Evolutionary conservation across 2,113 vertebrate species (phyloP).

Genomic region (Notothenia coriiceps): DNA sequence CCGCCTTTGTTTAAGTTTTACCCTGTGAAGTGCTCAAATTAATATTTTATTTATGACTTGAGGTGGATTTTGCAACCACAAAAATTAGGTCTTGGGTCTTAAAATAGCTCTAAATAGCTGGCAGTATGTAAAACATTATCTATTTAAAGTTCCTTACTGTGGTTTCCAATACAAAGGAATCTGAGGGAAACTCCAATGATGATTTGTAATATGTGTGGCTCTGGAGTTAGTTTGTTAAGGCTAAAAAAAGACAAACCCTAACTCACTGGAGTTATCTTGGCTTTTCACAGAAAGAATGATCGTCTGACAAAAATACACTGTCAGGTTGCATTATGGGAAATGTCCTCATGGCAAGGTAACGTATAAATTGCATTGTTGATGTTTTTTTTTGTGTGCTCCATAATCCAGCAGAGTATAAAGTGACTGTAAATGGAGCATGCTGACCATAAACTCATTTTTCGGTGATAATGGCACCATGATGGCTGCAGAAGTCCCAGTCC

Average conservation of each 20-base stretch:
- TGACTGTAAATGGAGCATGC: background rate
- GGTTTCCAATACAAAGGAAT: conserved; percentile 7
- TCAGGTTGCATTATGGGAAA: too few relatives aligned
- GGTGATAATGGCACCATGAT: conserved; percentile 13
- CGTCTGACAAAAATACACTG: too few relatives aligned
- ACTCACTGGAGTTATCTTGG: too few relatives aligned
- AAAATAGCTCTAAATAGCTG: background rate
- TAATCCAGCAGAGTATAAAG: background rate
- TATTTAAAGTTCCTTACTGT: conserved; percentile 12
- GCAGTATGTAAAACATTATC: conserved; percentile 18
- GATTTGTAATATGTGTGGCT: too few relatives aligned
- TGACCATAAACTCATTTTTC: conserved; percentile 7
- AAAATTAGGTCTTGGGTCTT: background rate
- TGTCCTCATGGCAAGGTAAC: background rate
- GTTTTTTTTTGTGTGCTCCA: background rate
- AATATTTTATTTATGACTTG: conserved; percentile 31
- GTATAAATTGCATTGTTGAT: background rate
- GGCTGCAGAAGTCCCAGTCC: conserved; percentile 18
- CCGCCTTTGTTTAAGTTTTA: background rate
- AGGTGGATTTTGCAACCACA: conserved; percentile 1
- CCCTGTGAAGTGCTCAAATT: background rate
- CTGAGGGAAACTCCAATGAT: background rate
- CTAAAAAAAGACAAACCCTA: too few relatives aligned
- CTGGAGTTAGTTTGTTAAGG: too few relatives aligned
- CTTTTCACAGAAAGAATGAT: too few relatives aligned